Percentiles rank a stretch among this genome's conserved stretches.
Conservation (phyloP, 2,113 vertebrate genomes). For the Isichthys henryi region DNA sequence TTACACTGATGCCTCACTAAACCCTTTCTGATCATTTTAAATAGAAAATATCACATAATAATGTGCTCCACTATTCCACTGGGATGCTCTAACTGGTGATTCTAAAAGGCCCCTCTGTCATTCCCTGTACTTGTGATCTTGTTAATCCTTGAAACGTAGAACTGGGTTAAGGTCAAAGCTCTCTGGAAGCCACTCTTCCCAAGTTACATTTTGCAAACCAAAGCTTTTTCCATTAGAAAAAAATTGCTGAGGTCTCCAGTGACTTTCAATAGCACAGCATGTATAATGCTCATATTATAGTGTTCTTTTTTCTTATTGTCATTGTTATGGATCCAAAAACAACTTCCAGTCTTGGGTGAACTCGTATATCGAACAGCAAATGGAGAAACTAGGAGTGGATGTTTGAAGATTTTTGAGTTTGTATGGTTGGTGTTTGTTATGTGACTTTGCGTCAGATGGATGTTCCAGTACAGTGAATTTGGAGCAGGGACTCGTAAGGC, state of each 20-base stretch:
- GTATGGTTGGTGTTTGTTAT: neutral
- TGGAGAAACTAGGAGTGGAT: neutral
- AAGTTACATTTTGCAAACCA: neutral
- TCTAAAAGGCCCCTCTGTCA: neutral
- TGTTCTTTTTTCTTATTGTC: neutral
- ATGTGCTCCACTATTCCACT: neutral
- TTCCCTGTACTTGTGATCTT: neutral
- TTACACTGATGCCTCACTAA: neutral
- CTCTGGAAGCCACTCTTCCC: neutral
- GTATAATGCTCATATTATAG: neutral
- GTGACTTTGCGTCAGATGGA: neutral
- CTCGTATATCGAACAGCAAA: neutral
- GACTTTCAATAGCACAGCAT: neutral
- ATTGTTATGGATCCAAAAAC: neutral
- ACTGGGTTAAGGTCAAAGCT: neutral
- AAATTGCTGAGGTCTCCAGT: neutral
- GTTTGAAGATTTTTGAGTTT: neutral
- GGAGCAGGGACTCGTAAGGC: neutral
- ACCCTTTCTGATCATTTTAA: neutral
- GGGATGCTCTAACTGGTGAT: neutral
- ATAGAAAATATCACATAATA: neutral
- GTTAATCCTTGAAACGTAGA: neutral
- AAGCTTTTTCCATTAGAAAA: neutral
- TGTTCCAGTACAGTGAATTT: neutral
- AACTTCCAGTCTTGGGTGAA: conserved; percentile 2